Evolutionary conservation across 1,140 invertebrate genomes (phyloP), one percentile per base, ranked within the genome.

Genomic region (Nebria ingens): DNA sequence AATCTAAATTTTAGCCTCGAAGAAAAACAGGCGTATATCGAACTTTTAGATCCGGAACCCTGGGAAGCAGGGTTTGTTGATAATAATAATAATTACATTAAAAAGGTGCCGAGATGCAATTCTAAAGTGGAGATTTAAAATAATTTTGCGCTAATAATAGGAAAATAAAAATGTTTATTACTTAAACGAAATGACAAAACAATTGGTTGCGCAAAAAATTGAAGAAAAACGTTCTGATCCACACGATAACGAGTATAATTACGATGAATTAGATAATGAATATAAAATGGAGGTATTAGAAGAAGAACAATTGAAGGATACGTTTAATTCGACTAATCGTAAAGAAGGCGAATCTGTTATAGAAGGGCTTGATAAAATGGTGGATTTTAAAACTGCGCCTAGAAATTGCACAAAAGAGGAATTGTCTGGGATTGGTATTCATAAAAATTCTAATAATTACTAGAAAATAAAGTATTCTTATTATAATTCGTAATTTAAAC

Each of bases 341-440:
- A 17, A 65, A 54, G 65, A 69, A 54, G 64, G 69, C 6, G 68
- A 68, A 62, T 45, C 52, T 13, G 17, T 63, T 17, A 60, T 59
- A 50, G 65, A 70, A 52, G 60, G 61, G 12, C 22, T 65, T 1
- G 61, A 64, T 23, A 59, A 59, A 9, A 54, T 68, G 21, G 23
- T 67, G 1, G 56, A 59, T 17, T 59, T 65, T 34, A 64, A 65
- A 55, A 53, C 19, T 19, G 17, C 3, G 45, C 22, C 59, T 2
- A 59, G 56, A 56, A 70, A 70, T 60, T 70, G 68, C 53, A 69
- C 66, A 2, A 52, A 59, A 15, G 67, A 66, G 58, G 66, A 69
- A 55, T 57, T 52, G 49, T 63, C 61, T 56, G 66, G 64, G 40
- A 64, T 68, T 45, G 67, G 68, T 64, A 60, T 52, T 19, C 53